Evolutionary conservation across 1,140 invertebrate genomes (phyloP).

Genomic region (Wiebesia pumilae): DNA sequence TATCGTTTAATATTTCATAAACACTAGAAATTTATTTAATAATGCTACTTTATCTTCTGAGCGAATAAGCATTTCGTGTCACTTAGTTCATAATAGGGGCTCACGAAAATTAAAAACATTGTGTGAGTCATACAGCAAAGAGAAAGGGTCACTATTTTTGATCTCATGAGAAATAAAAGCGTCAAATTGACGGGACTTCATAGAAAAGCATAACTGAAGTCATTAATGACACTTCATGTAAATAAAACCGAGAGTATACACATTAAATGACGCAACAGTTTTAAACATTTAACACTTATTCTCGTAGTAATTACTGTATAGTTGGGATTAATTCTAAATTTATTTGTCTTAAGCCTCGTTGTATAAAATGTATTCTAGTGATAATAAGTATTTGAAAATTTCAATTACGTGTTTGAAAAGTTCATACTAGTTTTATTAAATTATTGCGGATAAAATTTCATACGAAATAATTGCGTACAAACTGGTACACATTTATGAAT

Average conservation of each 20-base stretch:
- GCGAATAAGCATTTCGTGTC: not conserved
- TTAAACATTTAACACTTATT: not conserved
- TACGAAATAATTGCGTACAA: too few species aligned
- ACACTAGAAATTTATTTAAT: not conserved
- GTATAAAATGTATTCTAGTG: too few species aligned
- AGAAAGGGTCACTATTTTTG: not conserved
- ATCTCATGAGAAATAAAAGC: conserved; percentile 23
- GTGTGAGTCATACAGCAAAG: not conserved
- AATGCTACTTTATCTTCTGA: not conserved
- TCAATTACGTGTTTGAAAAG: too few species aligned
- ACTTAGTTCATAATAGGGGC: conserved; percentile 6
- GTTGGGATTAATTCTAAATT: not conserved
- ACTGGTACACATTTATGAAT: too few species aligned
- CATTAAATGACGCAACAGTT: not conserved
- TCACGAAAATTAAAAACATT: conserved; percentile 25
- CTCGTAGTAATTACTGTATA: not conserved
- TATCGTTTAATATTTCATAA: not conserved
- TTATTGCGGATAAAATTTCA: too few species aligned
- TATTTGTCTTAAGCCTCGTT: not conserved
- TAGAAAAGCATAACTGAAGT: not conserved
- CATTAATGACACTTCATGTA: not conserved
- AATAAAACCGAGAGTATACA: not conserved
- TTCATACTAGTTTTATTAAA: too few species aligned
- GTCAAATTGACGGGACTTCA: not conserved
- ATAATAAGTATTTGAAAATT: too few species aligned